Evolutionary conservation across 2,888 invertebrate genomes (phyloP), one percentile per base, ranked within the genome.

Genomic region (Amblyjoppa proteus): DNA sequence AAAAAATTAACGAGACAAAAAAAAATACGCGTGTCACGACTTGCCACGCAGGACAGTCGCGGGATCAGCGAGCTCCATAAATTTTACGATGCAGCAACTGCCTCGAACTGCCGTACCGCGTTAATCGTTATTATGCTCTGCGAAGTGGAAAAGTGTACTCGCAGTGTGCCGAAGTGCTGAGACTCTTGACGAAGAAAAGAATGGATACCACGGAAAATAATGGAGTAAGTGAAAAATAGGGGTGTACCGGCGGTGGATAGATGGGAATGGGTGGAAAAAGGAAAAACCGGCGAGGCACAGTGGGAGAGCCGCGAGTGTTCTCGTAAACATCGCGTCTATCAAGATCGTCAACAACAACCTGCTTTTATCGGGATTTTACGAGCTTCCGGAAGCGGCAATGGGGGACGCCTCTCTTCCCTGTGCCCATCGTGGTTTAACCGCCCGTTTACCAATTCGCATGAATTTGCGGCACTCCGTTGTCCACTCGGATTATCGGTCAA

Each of bases 281-380:
- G 13, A 38, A 41, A 41, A 68, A 25, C 11, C 11, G 9, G 20
- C n/a, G 41, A 58, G n/a, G 28, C 28, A 31, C 28, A 64, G 49
- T 64, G 31, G 66, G 25, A 70, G 51, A 81, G 74, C 31, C 20
- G 70, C 31, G 66, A 41, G 41, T 75, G 38, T 16, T n/a, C 85
- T 85, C 79, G 76, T 82, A 82, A 85, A 85, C 79, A 76, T 85
- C 76, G 71, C 77, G 61, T 81, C 82, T 79, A 80, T 82, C 79
- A 76, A 76, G 79, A 85, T 85, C 84, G 81, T 85, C 82, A 81
- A 82, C 82, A 85, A 85, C 85, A 85, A 82, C 66, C 71, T 75
- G 51, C 82, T 80, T 82, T 88, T 87, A 87, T 85, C 84, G 76
- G 38, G 66, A 83, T 83, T 87, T 84, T 86, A 84, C 75, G 76